These are phyloP conservation scores for Zygothrica quintamaculata DNA, from an alignment of 2,888 invertebrate species.

Conservation along the genomic window DNA sequence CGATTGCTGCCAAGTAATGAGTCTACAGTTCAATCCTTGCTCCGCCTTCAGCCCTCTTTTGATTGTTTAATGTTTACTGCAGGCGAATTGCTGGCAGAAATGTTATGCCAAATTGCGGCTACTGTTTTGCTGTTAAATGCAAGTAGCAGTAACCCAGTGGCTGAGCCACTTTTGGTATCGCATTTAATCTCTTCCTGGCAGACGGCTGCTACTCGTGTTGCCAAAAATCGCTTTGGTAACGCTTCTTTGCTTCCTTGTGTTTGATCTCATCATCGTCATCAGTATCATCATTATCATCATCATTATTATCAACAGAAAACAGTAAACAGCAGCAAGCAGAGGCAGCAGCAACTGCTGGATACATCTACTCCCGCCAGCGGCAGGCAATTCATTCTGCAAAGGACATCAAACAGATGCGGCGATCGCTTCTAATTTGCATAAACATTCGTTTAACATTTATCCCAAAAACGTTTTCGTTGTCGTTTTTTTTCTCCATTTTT, in stretches of 20 bases:
- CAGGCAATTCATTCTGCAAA: conserved; percentile 66
- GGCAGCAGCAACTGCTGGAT: conserved; percentile 12
- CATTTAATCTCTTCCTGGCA: conserved; percentile 56
- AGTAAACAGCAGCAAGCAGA: conserved; percentile 19
- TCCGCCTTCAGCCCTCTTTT: background rate
- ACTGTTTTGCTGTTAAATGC: conserved; percentile 58
- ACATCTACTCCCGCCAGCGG: conserved; percentile 6
- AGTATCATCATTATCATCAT: conserved; percentile 12
- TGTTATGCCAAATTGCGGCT: conserved; percentile 66
- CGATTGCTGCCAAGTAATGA: conserved; percentile 38
- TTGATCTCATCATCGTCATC: conserved; percentile 68
- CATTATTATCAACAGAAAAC: conserved; percentile 6
- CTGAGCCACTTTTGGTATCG: conserved; percentile 38
- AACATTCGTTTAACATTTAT: conserved; percentile 81
- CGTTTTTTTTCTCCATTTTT: conserved; percentile 20
- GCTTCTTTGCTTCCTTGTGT: conserved; percentile 42
- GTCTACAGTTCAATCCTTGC: background rate
- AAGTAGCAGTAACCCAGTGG: conserved; percentile 23
- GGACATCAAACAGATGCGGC: conserved; percentile 81
- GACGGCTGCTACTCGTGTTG: conserved; percentile 68
- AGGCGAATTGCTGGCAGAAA: conserved; percentile 41
- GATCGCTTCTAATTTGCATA: conserved; percentile 82
- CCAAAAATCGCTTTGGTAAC: conserved; percentile 75
- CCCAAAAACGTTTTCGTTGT: conserved; percentile 79
- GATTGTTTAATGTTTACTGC: background rate